Percentiles rank a stretch among this genome's conserved stretches.
These are phyloP conservation scores for Coreius guichenoti DNA, from an alignment of 2,797 vertebrate species.

Conservation along the genomic window DNA sequence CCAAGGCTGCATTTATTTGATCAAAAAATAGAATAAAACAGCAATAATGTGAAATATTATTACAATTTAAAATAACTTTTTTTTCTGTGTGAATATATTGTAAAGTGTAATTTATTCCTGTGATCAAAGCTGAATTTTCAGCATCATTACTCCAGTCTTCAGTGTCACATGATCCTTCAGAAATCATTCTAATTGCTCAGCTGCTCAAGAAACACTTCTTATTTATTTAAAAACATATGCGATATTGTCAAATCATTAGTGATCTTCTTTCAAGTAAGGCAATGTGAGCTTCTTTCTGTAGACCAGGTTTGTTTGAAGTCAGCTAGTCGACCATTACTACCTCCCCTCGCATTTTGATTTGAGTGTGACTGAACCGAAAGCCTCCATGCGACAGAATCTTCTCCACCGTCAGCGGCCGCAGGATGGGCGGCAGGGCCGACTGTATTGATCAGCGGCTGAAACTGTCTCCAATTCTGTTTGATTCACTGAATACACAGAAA, in stretches of 20 bases:
- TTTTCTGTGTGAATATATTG: not conserved
- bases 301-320: not conserved
- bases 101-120: not conserved
- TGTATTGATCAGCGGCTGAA: slow-evolving; percentile 4
- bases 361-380: not conserved
- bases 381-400: not conserved
- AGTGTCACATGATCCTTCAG: not conserved
- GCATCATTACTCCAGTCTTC: not conserved
- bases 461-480: not conserved
- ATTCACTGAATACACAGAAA: not conserved
- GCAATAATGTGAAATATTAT: not conserved
- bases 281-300: not conserved
- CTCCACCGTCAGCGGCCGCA: not conserved
- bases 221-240: not conserved
- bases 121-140: not conserved
- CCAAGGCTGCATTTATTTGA: not conserved
- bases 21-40: not conserved
- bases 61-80: not conserved
- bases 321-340: not conserved
- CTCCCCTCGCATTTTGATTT: not conserved
- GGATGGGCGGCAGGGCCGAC: not conserved
- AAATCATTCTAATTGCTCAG: not conserved
- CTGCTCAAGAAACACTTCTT: not conserved
- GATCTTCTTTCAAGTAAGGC: not conserved
- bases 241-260: not conserved